A percentile compares a stretch with the other conserved stretches of the same genome.
These are phyloP conservation scores for Misgurnus mizolepis DNA, from an alignment of 2,113 vertebrate genomes.

Conservation along the genomic window DNA sequence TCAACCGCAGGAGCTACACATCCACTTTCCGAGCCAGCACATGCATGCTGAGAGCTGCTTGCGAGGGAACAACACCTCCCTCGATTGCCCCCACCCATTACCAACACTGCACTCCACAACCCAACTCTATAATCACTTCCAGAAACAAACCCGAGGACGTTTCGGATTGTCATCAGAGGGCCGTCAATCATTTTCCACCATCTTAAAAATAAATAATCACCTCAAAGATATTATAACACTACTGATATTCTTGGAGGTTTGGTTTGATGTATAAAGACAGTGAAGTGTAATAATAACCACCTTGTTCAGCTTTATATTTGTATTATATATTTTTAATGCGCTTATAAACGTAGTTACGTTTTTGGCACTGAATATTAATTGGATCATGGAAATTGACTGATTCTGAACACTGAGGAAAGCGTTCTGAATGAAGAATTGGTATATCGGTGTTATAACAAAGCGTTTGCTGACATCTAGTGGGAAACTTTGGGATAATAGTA, in stretches of 20 bases:
- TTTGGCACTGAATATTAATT: neutral
- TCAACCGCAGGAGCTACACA: constrained; percentile 73
- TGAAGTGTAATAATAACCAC: neutral
- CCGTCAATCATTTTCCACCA: constrained; percentile 14
- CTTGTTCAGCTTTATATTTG: too few species aligned
- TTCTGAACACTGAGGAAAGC: neutral
- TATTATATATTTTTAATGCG: neutral
- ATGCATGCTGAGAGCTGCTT: constrained; percentile 65
- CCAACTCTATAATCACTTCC: constrained; percentile 69
- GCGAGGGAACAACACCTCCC: constrained; percentile 58
- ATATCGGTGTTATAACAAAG: constrained; percentile 15
- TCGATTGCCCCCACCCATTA: constrained; percentile 32
- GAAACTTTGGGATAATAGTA: too few species aligned
- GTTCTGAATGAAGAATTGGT: constrained; percentile 44
- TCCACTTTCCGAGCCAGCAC: constrained; percentile 60
- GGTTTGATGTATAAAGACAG: neutral
- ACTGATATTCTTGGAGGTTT: neutral
- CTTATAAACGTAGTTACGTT: too few species aligned
- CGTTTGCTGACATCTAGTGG: constrained; percentile 58
- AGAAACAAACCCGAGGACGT: constrained; percentile 61
- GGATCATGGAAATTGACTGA: neutral
- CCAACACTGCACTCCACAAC: constrained; percentile 29
- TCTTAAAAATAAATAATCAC: neutral
- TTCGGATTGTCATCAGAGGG: constrained; percentile 59
- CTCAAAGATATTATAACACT: neutral